Evolutionary conservation across 1,140 invertebrate genomes (phyloP), one percentile per base, ranked within the genome.

Genomic region (Drosophila micromelanica): DNA sequence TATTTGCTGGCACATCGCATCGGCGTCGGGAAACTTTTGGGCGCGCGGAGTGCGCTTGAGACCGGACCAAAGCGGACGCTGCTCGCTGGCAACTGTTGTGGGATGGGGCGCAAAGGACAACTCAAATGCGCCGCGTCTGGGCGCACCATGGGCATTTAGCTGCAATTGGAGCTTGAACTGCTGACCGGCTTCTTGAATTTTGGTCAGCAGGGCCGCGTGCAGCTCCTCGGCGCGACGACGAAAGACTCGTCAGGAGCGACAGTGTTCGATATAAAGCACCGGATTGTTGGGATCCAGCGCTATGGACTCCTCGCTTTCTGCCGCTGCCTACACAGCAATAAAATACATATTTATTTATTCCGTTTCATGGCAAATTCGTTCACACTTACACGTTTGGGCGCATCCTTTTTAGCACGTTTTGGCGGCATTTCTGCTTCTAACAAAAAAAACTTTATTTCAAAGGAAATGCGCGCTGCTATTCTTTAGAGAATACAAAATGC

Each of bases 41-140:
- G 86, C 82, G 23, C 90, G 82, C 12, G 90, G 90, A 32, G 82
- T 90, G 1, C 82, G 79, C 55, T 91, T 91, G 13, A 80, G 64
- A 5, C 90, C 90, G 3, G 90, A 85, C 90, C 90, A 91, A 59
- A 91, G 59, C 4, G 38, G 1, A 11, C 23, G 57, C 51, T 78
- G 78, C 13, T 73, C 59, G 4, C 48, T 61, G 2, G 11, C 49
- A 42, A 48, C 12, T 43, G 38, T 52, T 40, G 73, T 70, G 20
- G 67, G 78, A 4, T 49, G 35, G 6, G 30, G 17, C 5, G 73
- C 64, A 30, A 91, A 65, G 11, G 56, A 46, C 27, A 91, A 42
- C 61, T 91, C 90, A 27, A 91, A 91, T 8, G 90, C 65, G 7
- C 90, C 90, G 5, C 86, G 82, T 6, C 80, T 59, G 1, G 90